A percentile compares a stretch with the other conserved stretches of the same genome.
Conservation (phyloP, 64 coral and sea anemone species). For the Pocillopora damicornis region DNA sequence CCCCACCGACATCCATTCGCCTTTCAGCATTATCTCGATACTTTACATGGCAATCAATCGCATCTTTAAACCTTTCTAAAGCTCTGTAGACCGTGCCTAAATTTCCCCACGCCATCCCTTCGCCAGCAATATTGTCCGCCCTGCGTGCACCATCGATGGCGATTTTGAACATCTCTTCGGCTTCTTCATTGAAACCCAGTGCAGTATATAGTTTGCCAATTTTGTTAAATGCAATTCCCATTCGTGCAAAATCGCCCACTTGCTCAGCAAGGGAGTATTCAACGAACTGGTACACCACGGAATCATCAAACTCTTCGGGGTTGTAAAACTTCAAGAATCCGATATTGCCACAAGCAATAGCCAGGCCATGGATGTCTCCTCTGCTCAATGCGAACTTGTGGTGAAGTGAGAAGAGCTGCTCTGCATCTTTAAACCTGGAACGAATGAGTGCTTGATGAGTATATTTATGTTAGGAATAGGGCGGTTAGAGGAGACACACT, state of each 20-base stretch:
- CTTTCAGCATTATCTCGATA: conserved; percentile 64
- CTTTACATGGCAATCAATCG: conserved; percentile 54
- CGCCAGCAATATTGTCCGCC: conserved; percentile 58
- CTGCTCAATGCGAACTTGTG: conserved; percentile 47
- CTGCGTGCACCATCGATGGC: conserved; percentile 23
- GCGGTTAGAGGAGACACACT: too few species aligned
- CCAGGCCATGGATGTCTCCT: conserved; percentile 45
- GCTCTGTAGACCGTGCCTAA: conserved; percentile 58
- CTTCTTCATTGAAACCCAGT: conserved; percentile 56
- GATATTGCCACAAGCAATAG: conserved; percentile 56
- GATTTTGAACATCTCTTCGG: conserved; percentile 41
- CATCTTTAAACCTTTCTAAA: conserved; percentile 48
- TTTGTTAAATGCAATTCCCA: conserved; percentile 71
- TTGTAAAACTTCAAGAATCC: conserved; percentile 77
- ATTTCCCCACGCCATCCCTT: conserved; percentile 76
- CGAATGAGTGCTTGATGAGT: background rate
- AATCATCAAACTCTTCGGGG: conserved; percentile 44
- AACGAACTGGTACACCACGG: conserved; percentile 49
- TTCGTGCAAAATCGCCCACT: conserved; percentile 65
- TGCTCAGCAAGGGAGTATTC: conserved; percentile 55
- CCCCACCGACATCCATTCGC: conserved; percentile 52
- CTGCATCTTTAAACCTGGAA: conserved; percentile 53
- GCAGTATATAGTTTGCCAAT: conserved; percentile 66
- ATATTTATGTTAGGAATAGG: too few species aligned
- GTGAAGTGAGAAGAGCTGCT: conserved; percentile 27